phyloP scores from a whole-genome alignment of 2,797 vertebrate genomes.

The Acanthurus leucopareius region DNA sequence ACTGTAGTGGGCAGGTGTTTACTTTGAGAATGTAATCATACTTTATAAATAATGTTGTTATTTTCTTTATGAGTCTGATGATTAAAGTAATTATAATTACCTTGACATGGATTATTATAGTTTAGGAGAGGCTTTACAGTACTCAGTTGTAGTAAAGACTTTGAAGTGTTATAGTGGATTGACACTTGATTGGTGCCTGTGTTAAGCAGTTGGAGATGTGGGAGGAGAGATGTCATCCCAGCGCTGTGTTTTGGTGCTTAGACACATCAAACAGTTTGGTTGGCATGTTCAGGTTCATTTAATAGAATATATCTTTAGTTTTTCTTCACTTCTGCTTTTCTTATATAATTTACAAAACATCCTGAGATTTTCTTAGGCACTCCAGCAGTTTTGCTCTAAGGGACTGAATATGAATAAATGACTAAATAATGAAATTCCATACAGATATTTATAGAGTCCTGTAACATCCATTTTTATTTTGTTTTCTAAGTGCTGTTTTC shows the following conservation, averaged over 20 bases:
- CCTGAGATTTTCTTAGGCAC: conserved; percentile 2
- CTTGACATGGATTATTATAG: conserved; percentile 5
- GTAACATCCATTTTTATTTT: too few species aligned
- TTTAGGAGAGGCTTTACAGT: conserved; percentile 19
- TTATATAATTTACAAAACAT: conserved; percentile 11
- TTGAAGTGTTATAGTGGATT: conserved; percentile 22
- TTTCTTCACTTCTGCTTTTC: conserved; percentile 1
- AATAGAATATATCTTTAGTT: not conserved
- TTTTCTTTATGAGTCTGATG: conserved; percentile 26
- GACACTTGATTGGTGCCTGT: conserved; percentile 40
- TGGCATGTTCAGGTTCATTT: conserved; percentile 16
- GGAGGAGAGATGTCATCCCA: conserved; percentile 9
- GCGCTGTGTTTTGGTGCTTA: not conserved
- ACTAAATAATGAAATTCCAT: not conserved
- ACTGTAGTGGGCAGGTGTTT: conserved; percentile 34
- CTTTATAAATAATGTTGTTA: conserved; percentile 27
- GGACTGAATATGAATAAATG: not conserved
- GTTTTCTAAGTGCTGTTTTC: too few species aligned
- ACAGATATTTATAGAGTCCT: not conserved
- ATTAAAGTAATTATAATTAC: conserved; percentile 36
- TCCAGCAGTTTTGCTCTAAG: not conserved
- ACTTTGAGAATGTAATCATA: conserved; percentile 35
- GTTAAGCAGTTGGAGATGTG: not conserved
- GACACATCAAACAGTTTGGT: conserved; percentile 20
- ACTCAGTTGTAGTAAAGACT: conserved; percentile 1